Evolutionary conservation across 1,140 invertebrate species (phyloP).

Genomic region (roundworm (Caenorhabditis elegans)): WBcel235 BX284606.5:2418501-2419000

Average conservation of each 20-base stretch:
- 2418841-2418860: constrained; percentile 45
- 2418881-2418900: constrained; percentile 47
- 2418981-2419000: constrained; percentile 8
- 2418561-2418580: not conserved
- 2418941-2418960: not conserved
- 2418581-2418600: constrained; percentile 41
- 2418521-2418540: no score
- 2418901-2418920: constrained; percentile 45
- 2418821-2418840: constrained; percentile 54
- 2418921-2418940: constrained; percentile 3
- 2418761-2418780: not conserved
- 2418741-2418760: constrained; percentile 33
- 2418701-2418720: not conserved
- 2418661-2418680: constrained; percentile 15
- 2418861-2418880: constrained; percentile 55
- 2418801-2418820: constrained; percentile 56
- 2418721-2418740: constrained; percentile 31
- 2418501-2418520: no score
- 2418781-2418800: constrained; percentile 49
- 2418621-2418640: constrained; percentile 21
- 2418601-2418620: constrained; percentile 44
- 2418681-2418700: constrained; percentile 11
- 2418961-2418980: not conserved
- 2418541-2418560: no score
- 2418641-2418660: not conserved